Conservation (phyloP, 2,888 invertebrate genomes). For the Eutolmus rufibarbis region DNA sequence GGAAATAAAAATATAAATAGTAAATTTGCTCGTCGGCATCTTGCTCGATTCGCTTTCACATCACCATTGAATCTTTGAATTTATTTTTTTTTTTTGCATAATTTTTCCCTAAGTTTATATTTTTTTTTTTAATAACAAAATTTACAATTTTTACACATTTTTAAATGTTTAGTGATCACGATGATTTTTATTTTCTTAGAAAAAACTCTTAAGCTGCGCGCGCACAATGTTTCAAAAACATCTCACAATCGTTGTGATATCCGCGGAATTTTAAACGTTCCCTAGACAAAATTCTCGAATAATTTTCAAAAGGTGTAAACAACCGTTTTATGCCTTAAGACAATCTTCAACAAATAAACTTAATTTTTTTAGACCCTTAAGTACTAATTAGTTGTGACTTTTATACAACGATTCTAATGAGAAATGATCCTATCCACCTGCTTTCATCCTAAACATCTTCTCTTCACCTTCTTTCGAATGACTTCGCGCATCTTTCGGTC, state of each 20-base stretch:
- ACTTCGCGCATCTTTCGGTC: background rate
- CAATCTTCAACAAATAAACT: background rate
- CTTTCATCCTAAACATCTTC: background rate
- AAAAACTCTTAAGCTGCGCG: background rate
- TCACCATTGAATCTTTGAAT: slow-evolving; percentile 8
- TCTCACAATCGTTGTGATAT: slow-evolving; percentile 4
- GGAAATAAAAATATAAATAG: slow-evolving; percentile 26
- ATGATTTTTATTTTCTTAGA: slow-evolving; percentile 10
- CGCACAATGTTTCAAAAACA: slow-evolving; percentile 21
- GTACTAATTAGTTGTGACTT: slow-evolving; percentile 36
- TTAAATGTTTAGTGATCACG: background rate
- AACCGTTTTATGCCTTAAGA: background rate
- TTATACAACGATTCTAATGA: background rate
- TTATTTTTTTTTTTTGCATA: background rate
- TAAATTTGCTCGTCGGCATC: background rate
- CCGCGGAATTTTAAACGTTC: background rate
- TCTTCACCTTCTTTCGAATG: background rate
- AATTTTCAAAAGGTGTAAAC: background rate
- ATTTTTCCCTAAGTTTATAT: background rate
- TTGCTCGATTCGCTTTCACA: background rate
- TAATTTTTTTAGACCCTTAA: background rate
- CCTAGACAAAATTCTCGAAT: background rate
- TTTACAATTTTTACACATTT: slow-evolving; percentile 15
- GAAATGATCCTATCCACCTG: background rate
- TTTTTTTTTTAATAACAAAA: background rate